Evolutionary conservation across 1,140 invertebrate species (phyloP).

Genomic region (Drepana arcuata): DNA sequence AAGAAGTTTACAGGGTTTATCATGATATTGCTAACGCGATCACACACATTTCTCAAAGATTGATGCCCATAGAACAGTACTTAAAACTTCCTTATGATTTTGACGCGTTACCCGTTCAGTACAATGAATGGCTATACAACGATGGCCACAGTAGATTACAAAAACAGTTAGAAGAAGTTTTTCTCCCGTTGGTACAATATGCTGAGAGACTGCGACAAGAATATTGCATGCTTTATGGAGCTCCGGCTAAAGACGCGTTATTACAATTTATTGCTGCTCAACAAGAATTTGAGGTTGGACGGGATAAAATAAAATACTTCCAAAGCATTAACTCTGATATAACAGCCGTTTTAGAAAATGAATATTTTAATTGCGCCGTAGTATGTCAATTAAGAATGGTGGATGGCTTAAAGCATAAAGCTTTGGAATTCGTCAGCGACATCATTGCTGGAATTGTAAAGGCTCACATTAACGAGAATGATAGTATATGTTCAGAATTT

Average conservation of each 20-base stretch:
- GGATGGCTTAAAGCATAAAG: conserved; percentile 50
- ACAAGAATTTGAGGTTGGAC: conserved; percentile 71
- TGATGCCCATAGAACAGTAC: conserved; percentile 68
- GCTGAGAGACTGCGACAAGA: conserved; percentile 40
- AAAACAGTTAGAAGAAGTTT: conserved; percentile 47
- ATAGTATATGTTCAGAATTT: conserved; percentile 76
- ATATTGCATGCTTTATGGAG: conserved; percentile 53
- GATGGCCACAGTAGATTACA: conserved; percentile 54
- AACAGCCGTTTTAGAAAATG: conserved; percentile 73
- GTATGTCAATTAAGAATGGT: conserved; percentile 56
- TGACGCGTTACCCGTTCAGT: conserved; percentile 52
- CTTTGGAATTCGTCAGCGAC: conserved; percentile 51
- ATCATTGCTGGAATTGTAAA: conserved; percentile 55
- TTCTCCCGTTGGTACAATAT: conserved; percentile 46
- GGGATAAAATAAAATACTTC: conserved; percentile 74
- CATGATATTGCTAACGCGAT: conserved; percentile 61
- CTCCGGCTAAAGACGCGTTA: conserved; percentile 33
- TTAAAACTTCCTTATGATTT: conserved; percentile 48
- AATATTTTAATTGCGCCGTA: conserved; percentile 74
- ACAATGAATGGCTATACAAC: conserved; percentile 57
- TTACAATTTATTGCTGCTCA: conserved; percentile 40
- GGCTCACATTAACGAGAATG: conserved; percentile 66
- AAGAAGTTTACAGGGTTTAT: conserved; percentile 57
- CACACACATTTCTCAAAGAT: conserved; percentile 57
- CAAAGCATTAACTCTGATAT: conserved; percentile 74